Percentiles rank a stretch among this genome's conserved stretches.
These are phyloP conservation scores for Heterodera schachtii DNA, from an alignment of 1,140 invertebrate species.

Conservation along the genomic window DNA sequence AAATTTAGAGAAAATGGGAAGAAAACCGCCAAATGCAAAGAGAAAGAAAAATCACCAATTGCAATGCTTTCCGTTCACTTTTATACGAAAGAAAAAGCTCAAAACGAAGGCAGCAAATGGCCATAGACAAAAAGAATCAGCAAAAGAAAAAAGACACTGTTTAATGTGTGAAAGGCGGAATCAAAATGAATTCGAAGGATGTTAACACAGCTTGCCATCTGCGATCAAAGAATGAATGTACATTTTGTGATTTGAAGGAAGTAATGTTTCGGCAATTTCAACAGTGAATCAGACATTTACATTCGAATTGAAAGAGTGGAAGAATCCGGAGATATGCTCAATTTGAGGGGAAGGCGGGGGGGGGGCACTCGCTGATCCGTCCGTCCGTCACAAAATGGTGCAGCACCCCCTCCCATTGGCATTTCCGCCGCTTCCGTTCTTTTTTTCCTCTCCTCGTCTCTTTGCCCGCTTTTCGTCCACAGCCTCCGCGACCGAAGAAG, in stretches of 20 bases:
- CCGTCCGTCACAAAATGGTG: conserved; percentile 9
- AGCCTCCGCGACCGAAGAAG: background rate
- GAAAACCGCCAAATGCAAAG: conserved; percentile 9
- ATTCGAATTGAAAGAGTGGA: background rate
- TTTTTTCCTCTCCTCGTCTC: background rate
- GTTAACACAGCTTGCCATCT: too few relatives aligned
- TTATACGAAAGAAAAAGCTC: too few relatives aligned
- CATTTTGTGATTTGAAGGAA: background rate
- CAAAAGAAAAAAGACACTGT: too few relatives aligned
- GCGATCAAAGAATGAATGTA: background rate
- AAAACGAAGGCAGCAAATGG: too few relatives aligned
- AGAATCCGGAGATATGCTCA: background rate
- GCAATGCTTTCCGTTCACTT: too few relatives aligned
- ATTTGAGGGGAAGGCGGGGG: background rate
- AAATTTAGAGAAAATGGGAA: background rate
- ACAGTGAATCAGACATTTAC: background rate
- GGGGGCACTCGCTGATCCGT: background rate
- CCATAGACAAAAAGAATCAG: too few relatives aligned
- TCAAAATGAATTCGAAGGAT: too few relatives aligned
- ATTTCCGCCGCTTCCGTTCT: background rate
- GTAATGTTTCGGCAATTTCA: background rate
- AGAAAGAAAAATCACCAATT: background rate
- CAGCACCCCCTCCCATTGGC: background rate
- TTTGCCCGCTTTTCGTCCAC: background rate
- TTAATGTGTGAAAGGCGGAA: too few relatives aligned